These are phyloP conservation scores for Bicyclus anynana DNA, from an alignment of 1,140 invertebrate species.

Conservation along the genomic window DNA sequence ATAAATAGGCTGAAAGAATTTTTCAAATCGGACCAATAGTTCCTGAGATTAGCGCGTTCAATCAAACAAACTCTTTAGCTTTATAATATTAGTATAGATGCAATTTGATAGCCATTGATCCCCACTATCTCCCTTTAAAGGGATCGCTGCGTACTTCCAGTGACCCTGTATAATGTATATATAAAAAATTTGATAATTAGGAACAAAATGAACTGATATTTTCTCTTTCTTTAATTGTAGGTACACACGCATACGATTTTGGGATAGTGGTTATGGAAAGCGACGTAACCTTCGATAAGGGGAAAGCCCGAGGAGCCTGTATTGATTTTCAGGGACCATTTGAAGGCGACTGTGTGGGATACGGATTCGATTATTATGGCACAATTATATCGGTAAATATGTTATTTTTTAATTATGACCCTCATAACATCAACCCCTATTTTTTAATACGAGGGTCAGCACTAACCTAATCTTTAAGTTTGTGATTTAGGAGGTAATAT, in stretches of 20 bases:
- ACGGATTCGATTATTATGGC: conserved; percentile 16
- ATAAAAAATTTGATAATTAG: too few relatives aligned
- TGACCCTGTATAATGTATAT: too few relatives aligned
- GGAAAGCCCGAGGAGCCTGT: conserved; percentile 21
- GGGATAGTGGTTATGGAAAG: conserved; percentile 16
- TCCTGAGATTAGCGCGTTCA: too few relatives aligned
- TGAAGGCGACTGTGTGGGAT: conserved; percentile 12
- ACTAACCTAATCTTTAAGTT: not conserved
- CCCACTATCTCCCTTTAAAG: too few relatives aligned
- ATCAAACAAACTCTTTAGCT: too few relatives aligned
- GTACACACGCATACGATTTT: conserved; percentile 26
- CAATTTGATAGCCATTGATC: not conserved
- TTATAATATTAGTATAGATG: too few relatives aligned
- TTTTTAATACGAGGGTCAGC: not conserved
- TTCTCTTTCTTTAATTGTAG: conserved; percentile 15
- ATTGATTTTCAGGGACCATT: conserved; percentile 1
- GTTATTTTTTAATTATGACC: not conserved
- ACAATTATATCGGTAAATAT: conserved; percentile 7
- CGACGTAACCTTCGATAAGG: conserved; percentile 14
- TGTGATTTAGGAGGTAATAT: too few relatives aligned
- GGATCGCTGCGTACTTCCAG: too few relatives aligned
- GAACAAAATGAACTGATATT: too few relatives aligned
- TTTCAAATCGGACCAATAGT: too few relatives aligned
- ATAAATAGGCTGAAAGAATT: too few relatives aligned
- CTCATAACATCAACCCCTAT: not conserved